Base-by-base conservation (phyloP, 2,113 vertebrate species). In the Osmerus mordax region DNA sequence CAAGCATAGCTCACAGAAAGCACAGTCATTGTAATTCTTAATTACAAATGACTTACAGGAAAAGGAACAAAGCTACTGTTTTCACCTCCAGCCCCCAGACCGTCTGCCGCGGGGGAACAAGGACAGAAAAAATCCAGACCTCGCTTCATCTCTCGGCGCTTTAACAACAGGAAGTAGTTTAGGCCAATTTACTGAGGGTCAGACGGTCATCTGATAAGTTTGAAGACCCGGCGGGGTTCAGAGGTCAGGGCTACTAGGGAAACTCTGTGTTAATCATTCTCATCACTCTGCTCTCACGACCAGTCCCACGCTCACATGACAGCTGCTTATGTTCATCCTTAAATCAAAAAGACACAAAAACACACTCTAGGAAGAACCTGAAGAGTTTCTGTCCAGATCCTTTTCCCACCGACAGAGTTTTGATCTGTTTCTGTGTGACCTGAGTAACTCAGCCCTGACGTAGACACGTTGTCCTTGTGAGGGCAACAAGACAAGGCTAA, bases 161-260 rank as follows among this genome's bases (percentile, higher is more conserved):
- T 90, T 90, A 93, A 89, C 90, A 89, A 94, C 89, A 94, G 91
- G 91, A 95, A 93, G 90, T 84, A 90, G 95, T 93, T 95, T 91
- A 92, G 86, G 83, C 87, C 89, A 95, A 95, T 94, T 94, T 94
- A 92, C 89, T 90, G 84, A 90, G 90, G 86, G 92, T 94, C 91
- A 95, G 91, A 94, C 70, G 89, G 91, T 93, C 90, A 94, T 92
- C 91, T 90, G 92, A 94, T 94, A 94, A 94, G 89, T 76, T 82
- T 86, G 84, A 84, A 83, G 83, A 87, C 87, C 88, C 84, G 84
- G 82, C 78, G 51, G 83, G 88, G 89, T 89, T 47, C 73, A 92
- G 91, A 91, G 92, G 84, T 94, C 86, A 87, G 79, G 71, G 89
- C 90, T 93, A 91, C 85, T 91, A 90, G 92, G 86, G 73, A 87